phyloP scores from a whole-genome alignment of 1,140 invertebrate genomes.

The Polypedilum pembai region DNA sequence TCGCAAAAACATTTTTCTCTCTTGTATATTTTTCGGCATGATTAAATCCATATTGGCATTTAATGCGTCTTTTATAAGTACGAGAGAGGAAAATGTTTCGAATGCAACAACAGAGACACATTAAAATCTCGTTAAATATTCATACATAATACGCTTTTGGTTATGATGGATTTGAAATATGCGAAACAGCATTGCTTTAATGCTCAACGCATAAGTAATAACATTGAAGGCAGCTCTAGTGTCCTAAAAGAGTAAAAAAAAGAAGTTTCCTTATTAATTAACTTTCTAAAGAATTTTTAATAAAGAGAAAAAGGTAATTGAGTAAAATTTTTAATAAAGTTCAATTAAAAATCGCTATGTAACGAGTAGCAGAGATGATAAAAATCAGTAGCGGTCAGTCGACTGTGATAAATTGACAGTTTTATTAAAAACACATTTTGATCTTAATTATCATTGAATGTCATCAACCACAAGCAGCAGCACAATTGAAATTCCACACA shows the following conservation, averaged over 20 bases:
- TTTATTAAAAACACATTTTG: constrained; percentile 5
- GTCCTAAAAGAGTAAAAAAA: neutral
- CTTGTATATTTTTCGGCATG: neutral
- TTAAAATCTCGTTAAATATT: constrained; percentile 28
- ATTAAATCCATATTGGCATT: constrained; percentile 7
- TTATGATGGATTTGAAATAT: constrained; percentile 6
- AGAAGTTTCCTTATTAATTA: neutral
- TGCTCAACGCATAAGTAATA: neutral
- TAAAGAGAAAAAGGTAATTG: neutral
- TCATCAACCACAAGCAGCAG: neutral
- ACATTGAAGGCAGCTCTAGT: neutral
- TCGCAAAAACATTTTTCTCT: neutral
- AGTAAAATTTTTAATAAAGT: constrained; percentile 21
- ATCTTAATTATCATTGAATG: neutral
- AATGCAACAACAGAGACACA: neutral
- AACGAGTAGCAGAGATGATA: neutral
- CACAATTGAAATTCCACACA: neutral
- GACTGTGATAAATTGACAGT: neutral
- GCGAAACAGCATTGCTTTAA: neutral
- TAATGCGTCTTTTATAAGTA: neutral
- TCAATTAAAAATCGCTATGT: constrained; percentile 24
- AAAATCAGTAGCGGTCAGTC: neutral
- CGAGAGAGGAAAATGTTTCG: neutral
- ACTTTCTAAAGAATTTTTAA: constrained; percentile 1
- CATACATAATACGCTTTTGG: constrained; percentile 18